Percentiles rank a stretch among this genome's conserved stretches.
Conservation (phyloP, 2,888 invertebrate genomes). For the Sialis fuliginosa region DNA sequence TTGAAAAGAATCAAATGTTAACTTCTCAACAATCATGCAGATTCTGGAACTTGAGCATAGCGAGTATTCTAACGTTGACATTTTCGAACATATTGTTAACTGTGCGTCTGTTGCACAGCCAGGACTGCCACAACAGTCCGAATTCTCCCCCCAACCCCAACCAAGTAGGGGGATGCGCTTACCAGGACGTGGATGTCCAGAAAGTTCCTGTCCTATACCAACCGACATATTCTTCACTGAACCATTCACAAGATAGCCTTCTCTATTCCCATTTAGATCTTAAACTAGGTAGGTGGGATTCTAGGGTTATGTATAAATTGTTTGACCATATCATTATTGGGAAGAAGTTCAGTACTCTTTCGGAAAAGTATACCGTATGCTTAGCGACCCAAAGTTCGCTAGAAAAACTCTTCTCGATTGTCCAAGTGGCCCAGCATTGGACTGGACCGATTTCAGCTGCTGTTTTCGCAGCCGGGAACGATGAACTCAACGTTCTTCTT, state of each 20-base stretch:
- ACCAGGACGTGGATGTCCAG: background rate
- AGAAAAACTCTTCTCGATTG: constrained; percentile 60
- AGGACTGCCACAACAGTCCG: constrained; percentile 22
- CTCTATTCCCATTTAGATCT: constrained; percentile 42
- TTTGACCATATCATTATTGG: constrained; percentile 59
- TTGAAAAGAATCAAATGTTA: background rate
- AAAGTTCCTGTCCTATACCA: background rate
- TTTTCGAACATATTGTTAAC: constrained; percentile 44
- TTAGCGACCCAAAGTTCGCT: constrained; percentile 75
- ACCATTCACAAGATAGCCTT: constrained; percentile 8
- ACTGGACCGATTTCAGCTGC: constrained; percentile 72
- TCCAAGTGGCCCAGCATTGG: constrained; percentile 69
- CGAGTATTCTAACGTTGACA: constrained; percentile 44
- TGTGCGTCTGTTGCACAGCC: constrained; percentile 32
- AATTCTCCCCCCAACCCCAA: background rate
- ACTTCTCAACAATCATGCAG: constrained; percentile 27
- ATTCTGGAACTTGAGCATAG: constrained; percentile 49
- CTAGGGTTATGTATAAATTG: constrained; percentile 45
- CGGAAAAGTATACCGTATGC: constrained; percentile 42
- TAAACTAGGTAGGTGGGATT: constrained; percentile 57
- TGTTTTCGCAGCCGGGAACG: constrained; percentile 59
- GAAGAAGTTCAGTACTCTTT: constrained; percentile 40
- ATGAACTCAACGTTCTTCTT: constrained; percentile 54
- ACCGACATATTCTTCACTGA: background rate
- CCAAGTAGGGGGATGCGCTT: too few species aligned